Conservation (phyloP, 2,888 invertebrate species). For the Ceriagrion tenellum region DNA sequence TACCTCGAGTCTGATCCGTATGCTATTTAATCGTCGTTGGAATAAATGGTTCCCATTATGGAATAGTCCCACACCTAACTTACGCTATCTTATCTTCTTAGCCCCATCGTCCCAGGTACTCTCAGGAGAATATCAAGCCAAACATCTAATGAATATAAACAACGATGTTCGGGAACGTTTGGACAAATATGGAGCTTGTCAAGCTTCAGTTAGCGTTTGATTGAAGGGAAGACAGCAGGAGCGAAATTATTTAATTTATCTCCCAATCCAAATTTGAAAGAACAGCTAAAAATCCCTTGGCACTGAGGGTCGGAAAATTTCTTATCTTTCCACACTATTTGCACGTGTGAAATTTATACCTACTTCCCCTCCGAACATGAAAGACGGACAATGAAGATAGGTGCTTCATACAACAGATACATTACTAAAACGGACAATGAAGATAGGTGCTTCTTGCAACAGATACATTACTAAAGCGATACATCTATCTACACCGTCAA, state of each 20-base stretch:
- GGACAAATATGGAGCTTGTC: not conserved
- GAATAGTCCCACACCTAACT: slow-evolving; percentile 21
- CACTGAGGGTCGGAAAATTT: not conserved
- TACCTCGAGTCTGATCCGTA: not conserved
- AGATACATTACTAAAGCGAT: too few species aligned
- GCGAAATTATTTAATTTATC: not conserved
- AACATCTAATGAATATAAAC: slow-evolving; percentile 22
- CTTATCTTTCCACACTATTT: not conserved
- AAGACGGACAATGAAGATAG: too few species aligned
- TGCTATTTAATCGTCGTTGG: slow-evolving; percentile 17
- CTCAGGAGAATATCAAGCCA: not conserved
- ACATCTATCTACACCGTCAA: too few species aligned
- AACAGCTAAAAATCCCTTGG: not conserved
- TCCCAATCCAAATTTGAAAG: not conserved
- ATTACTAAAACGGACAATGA: too few species aligned
- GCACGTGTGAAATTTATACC: not conserved
- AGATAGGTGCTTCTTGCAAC: too few species aligned
- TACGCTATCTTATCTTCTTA: not conserved
- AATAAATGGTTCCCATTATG: slow-evolving; percentile 22
- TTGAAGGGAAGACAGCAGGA: not conserved
- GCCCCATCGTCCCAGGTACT: not conserved
- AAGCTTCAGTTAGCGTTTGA: not conserved
- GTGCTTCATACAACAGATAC: too few species aligned
- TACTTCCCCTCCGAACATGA: not conserved
- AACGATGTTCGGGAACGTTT: not conserved